Conservation (phyloP, 2,797 vertebrate genomes). For the Graptemys geographica region DNA sequence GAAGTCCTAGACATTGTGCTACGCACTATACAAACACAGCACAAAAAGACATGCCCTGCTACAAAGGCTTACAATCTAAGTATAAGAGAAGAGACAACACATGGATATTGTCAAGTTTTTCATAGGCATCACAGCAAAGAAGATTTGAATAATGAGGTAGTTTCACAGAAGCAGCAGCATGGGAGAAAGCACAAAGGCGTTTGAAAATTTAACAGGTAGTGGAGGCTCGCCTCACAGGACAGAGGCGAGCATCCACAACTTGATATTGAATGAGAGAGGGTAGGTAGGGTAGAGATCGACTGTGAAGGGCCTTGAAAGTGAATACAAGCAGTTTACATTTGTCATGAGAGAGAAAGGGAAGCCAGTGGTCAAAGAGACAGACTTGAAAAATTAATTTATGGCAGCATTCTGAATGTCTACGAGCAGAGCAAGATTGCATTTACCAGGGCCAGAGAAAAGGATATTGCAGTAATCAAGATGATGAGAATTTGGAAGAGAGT, state of each 20-base stretch:
- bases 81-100: too few species aligned
- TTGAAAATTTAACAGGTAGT: not conserved
- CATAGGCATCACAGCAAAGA: not conserved
- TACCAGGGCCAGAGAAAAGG: not conserved
- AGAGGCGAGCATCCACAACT: too few species aligned
- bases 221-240: not conserved
- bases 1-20: not conserved
- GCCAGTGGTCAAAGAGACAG: not conserved
- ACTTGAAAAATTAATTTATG: not conserved
- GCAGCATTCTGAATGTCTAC: not conserved
- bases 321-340: not conserved
- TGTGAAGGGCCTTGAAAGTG: not conserved
- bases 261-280: not conserved
- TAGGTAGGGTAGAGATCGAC: not conserved
- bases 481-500: not conserved
- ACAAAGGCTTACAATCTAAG: not conserved
- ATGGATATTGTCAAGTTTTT: not conserved
- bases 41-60: not conserved
- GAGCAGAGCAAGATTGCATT: not conserved
- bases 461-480: not conserved
- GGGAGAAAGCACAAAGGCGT: not conserved
- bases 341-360: not conserved
- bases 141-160: not conserved
- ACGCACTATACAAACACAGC: not conserved
- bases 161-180: not conserved